These are phyloP conservation scores for Thymelicus acteon DNA, from an alignment of 2,888 invertebrate species.

Conservation along the genomic window DNA sequence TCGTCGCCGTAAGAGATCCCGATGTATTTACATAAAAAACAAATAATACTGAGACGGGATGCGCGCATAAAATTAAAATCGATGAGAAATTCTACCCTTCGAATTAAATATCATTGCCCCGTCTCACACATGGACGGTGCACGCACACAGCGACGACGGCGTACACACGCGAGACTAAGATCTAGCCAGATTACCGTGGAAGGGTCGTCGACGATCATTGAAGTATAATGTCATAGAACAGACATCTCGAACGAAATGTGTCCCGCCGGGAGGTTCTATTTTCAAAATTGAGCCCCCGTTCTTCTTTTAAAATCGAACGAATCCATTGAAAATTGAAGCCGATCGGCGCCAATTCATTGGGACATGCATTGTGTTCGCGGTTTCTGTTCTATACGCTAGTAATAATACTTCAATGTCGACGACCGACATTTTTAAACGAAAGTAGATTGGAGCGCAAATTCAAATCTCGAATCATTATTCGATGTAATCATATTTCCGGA, in stretches of 20 bases:
- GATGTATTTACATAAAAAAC: conserved; percentile 83
- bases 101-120: conserved; percentile 83
- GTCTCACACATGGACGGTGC: conserved; percentile 55
- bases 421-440: conserved; percentile 39
- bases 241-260: too few species aligned
- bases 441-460: conserved; percentile 41
- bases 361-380: too few species aligned
- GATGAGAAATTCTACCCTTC: conserved; percentile 82
- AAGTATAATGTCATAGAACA: too few species aligned
- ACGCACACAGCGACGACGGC: conserved; percentile 54
- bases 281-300: too few species aligned
- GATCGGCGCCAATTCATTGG: too few species aligned
- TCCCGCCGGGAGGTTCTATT: too few species aligned
- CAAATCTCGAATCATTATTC: conserved; percentile 41
- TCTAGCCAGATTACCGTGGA: conserved; percentile 68
- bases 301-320: too few species aligned
- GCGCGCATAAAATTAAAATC: conserved; percentile 85
- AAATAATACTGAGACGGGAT: conserved; percentile 82
- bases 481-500: conserved; percentile 37
- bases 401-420: too few species aligned
- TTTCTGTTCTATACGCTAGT: too few species aligned
- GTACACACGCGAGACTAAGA: conserved; percentile 58
- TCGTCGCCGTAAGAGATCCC: conserved; percentile 73
- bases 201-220: conserved; percentile 59
- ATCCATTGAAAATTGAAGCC: too few species aligned